Evolutionary conservation across 1,140 invertebrate genomes (phyloP).

Genomic region (Aphaenogaster ashmeadi): DNA sequence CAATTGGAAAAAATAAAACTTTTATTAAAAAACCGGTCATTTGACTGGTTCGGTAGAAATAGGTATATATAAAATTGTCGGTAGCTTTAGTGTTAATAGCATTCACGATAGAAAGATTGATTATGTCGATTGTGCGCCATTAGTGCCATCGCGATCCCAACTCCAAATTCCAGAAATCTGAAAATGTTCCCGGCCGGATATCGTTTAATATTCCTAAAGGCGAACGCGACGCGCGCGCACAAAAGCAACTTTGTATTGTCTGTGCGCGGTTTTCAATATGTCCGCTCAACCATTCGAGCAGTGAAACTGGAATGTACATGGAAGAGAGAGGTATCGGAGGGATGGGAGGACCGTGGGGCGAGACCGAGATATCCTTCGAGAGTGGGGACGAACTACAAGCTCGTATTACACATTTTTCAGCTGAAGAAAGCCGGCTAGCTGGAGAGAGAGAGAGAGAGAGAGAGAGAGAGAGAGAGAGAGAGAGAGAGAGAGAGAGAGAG

Average conservation of each 20-base stretch:
- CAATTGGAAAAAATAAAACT: too few species aligned
- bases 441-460: constrained; percentile 20
- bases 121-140: not conserved
- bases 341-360: not conserved
- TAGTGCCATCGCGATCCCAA: not conserved
- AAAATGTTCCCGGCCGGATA: constrained; percentile 29
- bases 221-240: not conserved
- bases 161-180: constrained; percentile 35
- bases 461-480: too few species aligned
- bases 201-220: constrained; percentile 64
- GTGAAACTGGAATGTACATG: constrained; percentile 66
- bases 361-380: constrained; percentile 17
- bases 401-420: constrained; percentile 77
- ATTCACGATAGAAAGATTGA: not conserved
- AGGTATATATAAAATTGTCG: too few species aligned
- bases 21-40: too few species aligned
- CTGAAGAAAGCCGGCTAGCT: constrained; percentile 20
- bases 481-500: constrained; percentile 10
- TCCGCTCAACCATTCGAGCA: constrained; percentile 62
- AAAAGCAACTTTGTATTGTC: constrained; percentile 57
- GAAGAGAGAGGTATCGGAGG: constrained; percentile 15
- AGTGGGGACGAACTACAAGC: constrained; percentile 53
- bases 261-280: constrained; percentile 65
- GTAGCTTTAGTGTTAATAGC: too few species aligned
- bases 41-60: too few species aligned